Evolutionary conservation across 2,797 vertebrate species (phyloP).

Genomic region (Vespertilio murinus): DNA sequence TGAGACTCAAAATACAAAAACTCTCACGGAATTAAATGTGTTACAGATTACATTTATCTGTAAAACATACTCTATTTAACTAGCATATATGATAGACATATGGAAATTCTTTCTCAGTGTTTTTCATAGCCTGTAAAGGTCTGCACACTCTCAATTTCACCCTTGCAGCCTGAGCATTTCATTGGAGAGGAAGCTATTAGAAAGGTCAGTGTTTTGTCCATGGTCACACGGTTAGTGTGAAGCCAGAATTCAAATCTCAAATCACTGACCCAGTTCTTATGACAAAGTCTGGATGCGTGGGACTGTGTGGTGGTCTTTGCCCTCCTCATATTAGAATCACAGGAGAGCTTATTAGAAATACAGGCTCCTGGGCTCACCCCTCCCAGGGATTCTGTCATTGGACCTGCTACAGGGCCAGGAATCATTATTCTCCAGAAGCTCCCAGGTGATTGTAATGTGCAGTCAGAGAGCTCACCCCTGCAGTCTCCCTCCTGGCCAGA

Average conservation of each 20-base stretch:
- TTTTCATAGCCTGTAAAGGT: background rate
- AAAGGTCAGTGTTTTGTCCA: background rate
- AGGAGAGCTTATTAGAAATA: background rate
- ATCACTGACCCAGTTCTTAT: background rate
- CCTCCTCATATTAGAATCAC: background rate
- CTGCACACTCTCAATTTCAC: background rate
- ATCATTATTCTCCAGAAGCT: background rate
- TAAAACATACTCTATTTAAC: background rate
- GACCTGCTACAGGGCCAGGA: background rate
- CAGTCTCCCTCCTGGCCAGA: background rate
- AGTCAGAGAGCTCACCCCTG: too few relatives aligned
- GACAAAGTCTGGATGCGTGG: background rate
- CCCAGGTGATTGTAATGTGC: background rate
- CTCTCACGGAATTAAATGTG: background rate
- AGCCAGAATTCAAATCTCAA: background rate
- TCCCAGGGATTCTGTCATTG: background rate
- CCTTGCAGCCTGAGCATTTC: background rate
- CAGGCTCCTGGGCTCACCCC: background rate
- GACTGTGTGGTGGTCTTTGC: background rate
- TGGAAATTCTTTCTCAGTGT: background rate
- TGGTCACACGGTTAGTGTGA: background rate
- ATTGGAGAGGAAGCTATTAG: background rate
- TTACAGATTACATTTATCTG: background rate
- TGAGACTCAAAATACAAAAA: background rate
- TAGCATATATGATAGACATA: background rate